Conservation (phyloP, 2,113 vertebrate species). For the Prietella phreatophila region DNA sequence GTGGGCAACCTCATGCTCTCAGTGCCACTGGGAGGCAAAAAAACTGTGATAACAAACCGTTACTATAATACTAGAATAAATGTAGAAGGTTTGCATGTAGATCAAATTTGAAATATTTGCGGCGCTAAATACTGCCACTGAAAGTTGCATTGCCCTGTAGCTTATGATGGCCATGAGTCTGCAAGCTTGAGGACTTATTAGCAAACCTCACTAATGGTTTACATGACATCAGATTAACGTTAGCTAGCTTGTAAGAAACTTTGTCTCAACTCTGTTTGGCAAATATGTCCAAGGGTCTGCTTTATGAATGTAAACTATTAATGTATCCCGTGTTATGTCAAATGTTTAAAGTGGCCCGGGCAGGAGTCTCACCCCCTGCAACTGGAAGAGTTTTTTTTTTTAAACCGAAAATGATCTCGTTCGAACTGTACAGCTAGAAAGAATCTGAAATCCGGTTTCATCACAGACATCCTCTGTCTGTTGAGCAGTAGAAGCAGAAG, state of each 20-base stretch:
- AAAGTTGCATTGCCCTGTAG: not conserved
- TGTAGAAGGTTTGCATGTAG: too few species aligned
- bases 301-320: not conserved
- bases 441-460: conserved; percentile 52
- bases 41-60: too few species aligned
- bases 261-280: not conserved
- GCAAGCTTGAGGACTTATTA: not conserved
- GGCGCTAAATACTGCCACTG: not conserved
- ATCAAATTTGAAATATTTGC: not conserved
- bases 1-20: too few species aligned
- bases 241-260: not conserved
- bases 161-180: not conserved
- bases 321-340: not conserved
- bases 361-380: not conserved
- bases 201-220: not conserved
- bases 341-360: not conserved
- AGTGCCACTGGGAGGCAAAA: too few species aligned
- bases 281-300: not conserved
- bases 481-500: conserved; percentile 11
- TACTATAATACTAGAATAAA: too few species aligned
- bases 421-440: conserved; percentile 38
- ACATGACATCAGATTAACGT: not conserved
- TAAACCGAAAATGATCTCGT: conserved; percentile 39
- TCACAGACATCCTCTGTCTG: conserved; percentile 41
- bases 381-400: not conserved